Percentiles rank a stretch among this genome's conserved stretches.
Evolutionary conservation across 2,113 vertebrate species (phyloP).

Genomic region (Muntiacus muntjak): DNA sequence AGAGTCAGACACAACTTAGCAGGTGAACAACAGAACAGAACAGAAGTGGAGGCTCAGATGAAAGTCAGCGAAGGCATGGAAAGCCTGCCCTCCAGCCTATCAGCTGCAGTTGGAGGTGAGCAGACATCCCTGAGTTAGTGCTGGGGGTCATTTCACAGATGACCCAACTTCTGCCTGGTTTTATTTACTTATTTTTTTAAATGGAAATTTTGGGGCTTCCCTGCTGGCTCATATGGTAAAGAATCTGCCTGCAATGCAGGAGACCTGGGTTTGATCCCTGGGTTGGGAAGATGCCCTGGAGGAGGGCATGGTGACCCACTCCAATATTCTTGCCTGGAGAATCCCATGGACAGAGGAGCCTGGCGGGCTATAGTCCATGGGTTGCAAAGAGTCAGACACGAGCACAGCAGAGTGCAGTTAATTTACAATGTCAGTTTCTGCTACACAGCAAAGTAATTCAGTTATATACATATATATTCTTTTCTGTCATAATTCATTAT

Average conservation of each 20-base stretch:
- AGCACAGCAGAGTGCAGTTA: neutral
- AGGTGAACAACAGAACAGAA: neutral
- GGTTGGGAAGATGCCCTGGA: neutral
- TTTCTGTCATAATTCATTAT: neutral
- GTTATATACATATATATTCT: neutral
- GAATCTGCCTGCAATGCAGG: neutral
- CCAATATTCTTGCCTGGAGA: neutral
- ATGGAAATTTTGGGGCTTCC: neutral
- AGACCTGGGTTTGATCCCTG: neutral
- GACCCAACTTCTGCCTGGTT: neutral
- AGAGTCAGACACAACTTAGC: neutral
- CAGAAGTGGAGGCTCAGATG: neutral
- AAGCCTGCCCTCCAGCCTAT: neutral
- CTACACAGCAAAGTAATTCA: neutral
- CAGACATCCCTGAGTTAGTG: neutral
- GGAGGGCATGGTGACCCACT: neutral
- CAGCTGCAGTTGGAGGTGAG: fast-evolving
- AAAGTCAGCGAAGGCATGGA: neutral
- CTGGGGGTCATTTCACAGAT: neutral
- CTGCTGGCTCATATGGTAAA: neutral
- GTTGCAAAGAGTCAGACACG: neutral
- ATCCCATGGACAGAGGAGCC: neutral
- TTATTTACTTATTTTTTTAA: neutral
- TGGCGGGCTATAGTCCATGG: neutral
- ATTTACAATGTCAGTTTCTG: neutral